phyloP scores from a whole-genome alignment of 2,888 invertebrate species.

The Unio pictorum region DNA sequence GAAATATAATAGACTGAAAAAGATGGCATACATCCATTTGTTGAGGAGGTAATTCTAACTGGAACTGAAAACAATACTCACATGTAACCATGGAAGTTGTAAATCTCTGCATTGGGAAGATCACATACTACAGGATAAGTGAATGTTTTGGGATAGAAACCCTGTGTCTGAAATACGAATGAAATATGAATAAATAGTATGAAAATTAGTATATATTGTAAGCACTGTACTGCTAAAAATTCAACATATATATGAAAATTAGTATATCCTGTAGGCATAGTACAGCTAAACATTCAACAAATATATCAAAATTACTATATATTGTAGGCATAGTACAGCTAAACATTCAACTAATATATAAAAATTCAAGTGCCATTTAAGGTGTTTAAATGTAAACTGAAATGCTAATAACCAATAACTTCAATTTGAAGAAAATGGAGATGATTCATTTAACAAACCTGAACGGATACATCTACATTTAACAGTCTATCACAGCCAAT shows the following conservation, averaged over 20 bases:
- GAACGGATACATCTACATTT: too few species aligned
- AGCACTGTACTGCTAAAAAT: not conserved
- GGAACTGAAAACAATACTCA: slow-evolving; percentile 39
- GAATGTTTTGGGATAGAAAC: slow-evolving; percentile 49
- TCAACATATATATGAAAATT: not conserved
- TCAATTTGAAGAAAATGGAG: not conserved
- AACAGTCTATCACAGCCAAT: too few species aligned
- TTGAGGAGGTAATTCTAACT: not conserved
- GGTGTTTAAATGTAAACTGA: too few species aligned
- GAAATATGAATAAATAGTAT: slow-evolving; percentile 1
- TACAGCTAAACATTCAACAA: not conserved
- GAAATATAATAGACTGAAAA: too few species aligned
- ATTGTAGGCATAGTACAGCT: not conserved
- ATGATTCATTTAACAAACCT: not conserved
- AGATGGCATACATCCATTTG: too few species aligned
- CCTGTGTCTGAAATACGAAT: slow-evolving; percentile 41
- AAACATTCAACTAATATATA: not conserved
- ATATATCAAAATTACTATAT: not conserved
- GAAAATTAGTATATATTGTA: not conserved
- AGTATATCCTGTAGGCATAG: not conserved
- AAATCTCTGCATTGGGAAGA: slow-evolving; percentile 94
- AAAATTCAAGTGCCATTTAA: not conserved
- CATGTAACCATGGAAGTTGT: slow-evolving; percentile 89
- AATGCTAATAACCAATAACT: too few species aligned
- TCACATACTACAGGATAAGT: slow-evolving; percentile 90